Percentiles rank a stretch among this genome's conserved stretches.
phyloP scores from a whole-genome alignment of 2,888 invertebrate species.

The Acronicta aceris region DNA sequence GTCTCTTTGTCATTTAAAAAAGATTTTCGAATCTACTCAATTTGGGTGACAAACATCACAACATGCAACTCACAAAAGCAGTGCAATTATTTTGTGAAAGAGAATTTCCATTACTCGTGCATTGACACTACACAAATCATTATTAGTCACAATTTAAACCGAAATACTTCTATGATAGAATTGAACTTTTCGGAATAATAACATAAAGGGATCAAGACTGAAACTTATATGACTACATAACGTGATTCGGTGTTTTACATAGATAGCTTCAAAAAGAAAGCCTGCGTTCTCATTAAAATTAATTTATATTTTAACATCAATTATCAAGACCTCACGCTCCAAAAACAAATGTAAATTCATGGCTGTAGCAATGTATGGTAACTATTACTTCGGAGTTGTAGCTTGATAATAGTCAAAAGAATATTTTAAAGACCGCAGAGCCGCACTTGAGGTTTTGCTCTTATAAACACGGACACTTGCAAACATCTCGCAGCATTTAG shows the following conservation, averaged over 20 bases:
- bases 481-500: slow-evolving; percentile 1
- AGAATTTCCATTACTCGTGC: slow-evolving; percentile 8
- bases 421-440: slow-evolving; percentile 23
- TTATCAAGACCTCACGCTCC: slow-evolving; percentile 54
- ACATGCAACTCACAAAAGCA: background rate
- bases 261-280: too few species aligned
- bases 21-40: too few species aligned
- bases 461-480: slow-evolving; percentile 29
- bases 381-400: slow-evolving; percentile 14
- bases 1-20: too few species aligned
- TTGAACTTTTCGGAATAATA: too few species aligned
- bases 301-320: background rate
- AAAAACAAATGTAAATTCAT: slow-evolving; percentile 23
- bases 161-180: slow-evolving; percentile 4
- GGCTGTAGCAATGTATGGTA: too few species aligned
- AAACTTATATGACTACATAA: too few species aligned
- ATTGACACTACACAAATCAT: slow-evolving; percentile 30
- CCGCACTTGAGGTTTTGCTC: slow-evolving; percentile 38
- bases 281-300: background rate
- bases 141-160: slow-evolving; percentile 14
- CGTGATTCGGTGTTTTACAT: background rate
- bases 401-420: slow-evolving; percentile 45
- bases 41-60: background rate
- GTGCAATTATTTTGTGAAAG: slow-evolving; percentile 24
- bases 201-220: too few species aligned